Conservation (phyloP, 2,113 vertebrate species). For the Cyanoramphus novaezelandiae region DNA sequence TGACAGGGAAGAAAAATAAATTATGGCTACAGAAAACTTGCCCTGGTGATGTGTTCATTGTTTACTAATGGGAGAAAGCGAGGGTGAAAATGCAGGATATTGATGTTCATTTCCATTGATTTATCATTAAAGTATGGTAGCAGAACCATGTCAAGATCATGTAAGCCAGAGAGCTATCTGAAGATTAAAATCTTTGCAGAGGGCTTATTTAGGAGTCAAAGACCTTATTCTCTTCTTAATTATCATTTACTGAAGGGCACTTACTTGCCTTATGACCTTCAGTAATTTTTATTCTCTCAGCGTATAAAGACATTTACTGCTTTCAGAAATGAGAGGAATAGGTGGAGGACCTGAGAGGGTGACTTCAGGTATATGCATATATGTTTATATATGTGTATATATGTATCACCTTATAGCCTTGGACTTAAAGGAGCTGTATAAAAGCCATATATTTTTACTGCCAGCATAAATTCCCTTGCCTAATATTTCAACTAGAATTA, state of each 20-base stretch:
- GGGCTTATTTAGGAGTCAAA: not conserved
- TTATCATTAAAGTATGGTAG: not conserved
- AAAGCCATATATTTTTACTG: not conserved
- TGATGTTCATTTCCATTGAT: not conserved
- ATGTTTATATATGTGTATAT: not conserved
- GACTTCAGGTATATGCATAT: not conserved
- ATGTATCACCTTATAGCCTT: not conserved
- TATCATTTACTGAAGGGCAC: not conserved
- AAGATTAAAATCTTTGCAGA: not conserved
- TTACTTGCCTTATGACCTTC: not conserved
- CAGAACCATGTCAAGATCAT: not conserved
- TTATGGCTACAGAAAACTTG: not conserved
- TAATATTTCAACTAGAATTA: not conserved
- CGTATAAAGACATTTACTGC: not conserved
- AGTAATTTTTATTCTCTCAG: not conserved
- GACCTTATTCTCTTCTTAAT: not conserved
- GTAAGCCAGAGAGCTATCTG: not conserved
- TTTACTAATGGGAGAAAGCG: not conserved
- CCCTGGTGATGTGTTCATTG: not conserved
- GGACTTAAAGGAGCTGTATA: not conserved
- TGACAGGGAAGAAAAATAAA: not conserved
- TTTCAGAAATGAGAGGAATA: not conserved
- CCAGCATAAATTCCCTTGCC: not conserved
- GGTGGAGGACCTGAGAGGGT: not conserved
- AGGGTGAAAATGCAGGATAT: not conserved